Evolutionary conservation across 2,797 vertebrate species (phyloP).

Genomic region (Lepidocolaptes lacrymiger): DNA sequence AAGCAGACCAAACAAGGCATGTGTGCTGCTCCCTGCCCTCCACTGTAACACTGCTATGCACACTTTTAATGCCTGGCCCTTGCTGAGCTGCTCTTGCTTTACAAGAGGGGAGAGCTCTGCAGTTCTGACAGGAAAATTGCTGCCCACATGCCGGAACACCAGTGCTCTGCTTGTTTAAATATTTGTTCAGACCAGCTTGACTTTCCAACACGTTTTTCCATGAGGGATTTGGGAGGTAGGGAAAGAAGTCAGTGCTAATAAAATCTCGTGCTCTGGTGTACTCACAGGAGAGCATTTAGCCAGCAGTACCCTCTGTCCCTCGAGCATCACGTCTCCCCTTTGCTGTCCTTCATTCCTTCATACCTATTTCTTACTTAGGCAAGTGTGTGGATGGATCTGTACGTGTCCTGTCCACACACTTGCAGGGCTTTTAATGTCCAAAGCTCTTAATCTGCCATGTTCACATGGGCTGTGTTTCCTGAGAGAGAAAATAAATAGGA

Average conservation of each 20-base stretch:
- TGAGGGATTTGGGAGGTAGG: not conserved
- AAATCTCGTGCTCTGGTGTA: not conserved
- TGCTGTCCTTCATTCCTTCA: not conserved
- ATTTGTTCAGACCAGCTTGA: conserved; percentile 10
- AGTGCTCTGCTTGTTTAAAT: conserved; percentile 17
- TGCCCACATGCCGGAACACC: conserved; percentile 6
- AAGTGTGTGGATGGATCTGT: not conserved
- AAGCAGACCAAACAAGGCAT: not conserved
- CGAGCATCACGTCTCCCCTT: not conserved
- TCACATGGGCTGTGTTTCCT: conserved; percentile 36
- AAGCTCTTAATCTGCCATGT: not conserved
- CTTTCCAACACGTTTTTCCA: not conserved
- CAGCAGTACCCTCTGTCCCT: not conserved
- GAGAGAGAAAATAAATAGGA: conserved; percentile 18
- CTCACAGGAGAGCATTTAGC: not conserved
- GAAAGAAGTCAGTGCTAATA: conserved; percentile 2
- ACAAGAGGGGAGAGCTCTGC: not conserved
- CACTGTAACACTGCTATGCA: not conserved
- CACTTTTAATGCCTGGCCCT: not conserved
- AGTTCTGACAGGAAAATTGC: conserved; percentile 6
- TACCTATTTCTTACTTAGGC: not conserved
- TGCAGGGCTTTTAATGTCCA: not conserved
- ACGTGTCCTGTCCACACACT: not conserved
- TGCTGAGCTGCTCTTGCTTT: not conserved
- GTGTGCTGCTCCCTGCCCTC: not conserved